Evolutionary conservation across 2,797 vertebrate genomes (phyloP).

Genomic region (Paramormyrops hopkinsi): DNA sequence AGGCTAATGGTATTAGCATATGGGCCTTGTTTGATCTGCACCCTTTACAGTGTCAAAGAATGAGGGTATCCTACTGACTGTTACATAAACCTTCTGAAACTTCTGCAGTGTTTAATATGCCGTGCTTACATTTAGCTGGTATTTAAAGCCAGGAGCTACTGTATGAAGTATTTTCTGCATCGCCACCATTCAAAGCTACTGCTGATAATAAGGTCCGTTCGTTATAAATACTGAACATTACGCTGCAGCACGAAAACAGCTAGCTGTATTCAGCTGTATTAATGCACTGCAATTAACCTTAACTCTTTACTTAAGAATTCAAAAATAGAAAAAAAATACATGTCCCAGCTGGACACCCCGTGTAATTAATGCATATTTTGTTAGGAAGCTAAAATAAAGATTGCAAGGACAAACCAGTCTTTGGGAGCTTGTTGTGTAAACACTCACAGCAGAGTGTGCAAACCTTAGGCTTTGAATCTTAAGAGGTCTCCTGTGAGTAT

Average conservation of each 20-base stretch:
- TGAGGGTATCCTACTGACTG: not conserved
- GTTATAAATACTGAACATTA: not conserved
- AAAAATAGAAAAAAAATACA: not conserved
- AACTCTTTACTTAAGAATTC: not conserved
- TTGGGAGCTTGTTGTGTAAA: constrained; percentile 1
- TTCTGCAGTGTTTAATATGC: not conserved
- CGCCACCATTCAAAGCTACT: not conserved
- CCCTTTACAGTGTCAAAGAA: not conserved
- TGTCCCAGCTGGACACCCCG: not conserved
- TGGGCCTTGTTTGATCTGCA: not conserved
- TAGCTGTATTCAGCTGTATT: not conserved
- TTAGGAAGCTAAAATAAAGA: not conserved
- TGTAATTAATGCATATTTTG: not conserved
- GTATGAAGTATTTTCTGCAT: not conserved
- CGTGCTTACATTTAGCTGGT: not conserved
- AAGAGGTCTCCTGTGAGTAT: no score
- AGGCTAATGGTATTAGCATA: not conserved
- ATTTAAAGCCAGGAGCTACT: not conserved
- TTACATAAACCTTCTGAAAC: not conserved
- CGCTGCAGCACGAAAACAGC: not conserved
- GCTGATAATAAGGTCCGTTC: not conserved
- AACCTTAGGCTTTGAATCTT: not conserved
- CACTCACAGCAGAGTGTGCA: not conserved
- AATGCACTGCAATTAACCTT: not conserved
- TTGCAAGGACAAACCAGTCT: not conserved